Base-by-base conservation (phyloP, 2,113 vertebrate genomes). In the Lepidothrix coronata region DNA sequence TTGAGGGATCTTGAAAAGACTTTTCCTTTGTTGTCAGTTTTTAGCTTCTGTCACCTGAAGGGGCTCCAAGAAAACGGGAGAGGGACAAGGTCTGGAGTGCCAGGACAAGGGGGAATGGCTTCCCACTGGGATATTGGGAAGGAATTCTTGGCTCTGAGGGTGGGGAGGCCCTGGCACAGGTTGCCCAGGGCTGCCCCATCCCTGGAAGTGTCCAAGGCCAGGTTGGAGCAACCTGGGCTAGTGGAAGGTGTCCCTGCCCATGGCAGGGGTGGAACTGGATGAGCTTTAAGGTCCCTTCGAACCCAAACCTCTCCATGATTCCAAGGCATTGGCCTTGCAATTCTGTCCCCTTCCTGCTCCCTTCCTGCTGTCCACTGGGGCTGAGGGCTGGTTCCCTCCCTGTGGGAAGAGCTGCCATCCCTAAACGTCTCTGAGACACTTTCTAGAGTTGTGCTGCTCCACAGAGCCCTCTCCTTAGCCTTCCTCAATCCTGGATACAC, bases 361-460 rank as follows among this genome's bases (percentile, higher is more conserved):
- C 63, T 19, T 19, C 31, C 28, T 3, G 30, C 33, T 59, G 55
- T 76, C 17, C 31, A 33, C 23, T 12, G 13, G 39, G 37, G 37
- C 74, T 18, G 1, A 31, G 39, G 52, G 41, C 78, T 76, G 62
- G 7, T 23, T 31, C 12, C 41, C 1, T 4, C 51, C 31, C 51
- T 16, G 27, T 63, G 25, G 6, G 8, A 54, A 37, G n/a, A 23
- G 30, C 61, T 68, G 22, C 25, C 1, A 1, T 18, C 49, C 51
- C 49, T 14, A 10, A 12, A 13, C 4, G 0, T 1, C 49, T 28
- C 61, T 2, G 43, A 44, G 46, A 8, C 9, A 0, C 61, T 70
- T 62, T 2, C 31, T 22, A 41, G 49, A 41, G 17, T 14, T 30
- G 11, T 68, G 49, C 54, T n/a, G 41, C 48, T 68, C 55, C 31